Evolutionary conservation across 2,113 vertebrate species (phyloP).

Genomic region (Sturnira hondurensis): DNA sequence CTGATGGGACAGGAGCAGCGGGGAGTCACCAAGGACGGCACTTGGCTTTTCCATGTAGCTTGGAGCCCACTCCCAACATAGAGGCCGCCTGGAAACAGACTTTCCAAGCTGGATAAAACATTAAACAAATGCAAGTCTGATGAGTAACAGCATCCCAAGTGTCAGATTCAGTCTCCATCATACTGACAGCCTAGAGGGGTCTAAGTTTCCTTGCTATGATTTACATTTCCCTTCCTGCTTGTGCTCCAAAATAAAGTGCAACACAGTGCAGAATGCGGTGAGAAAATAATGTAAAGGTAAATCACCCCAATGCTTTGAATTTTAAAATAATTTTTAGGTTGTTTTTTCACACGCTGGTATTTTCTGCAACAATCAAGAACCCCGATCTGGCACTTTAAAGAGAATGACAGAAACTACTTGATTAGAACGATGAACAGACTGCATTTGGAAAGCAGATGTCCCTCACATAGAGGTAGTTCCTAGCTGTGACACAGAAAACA

Average conservation of each 20-base stretch:
- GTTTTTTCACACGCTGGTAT: not conserved
- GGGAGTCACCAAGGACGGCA: not conserved
- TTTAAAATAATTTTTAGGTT: not conserved
- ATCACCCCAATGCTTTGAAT: not conserved
- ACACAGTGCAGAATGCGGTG: not conserved
- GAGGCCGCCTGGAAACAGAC: not conserved
- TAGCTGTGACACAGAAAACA: not conserved
- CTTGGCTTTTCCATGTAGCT: not conserved
- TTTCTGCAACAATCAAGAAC: not conserved
- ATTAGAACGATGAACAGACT: not conserved
- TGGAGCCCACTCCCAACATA: not conserved
- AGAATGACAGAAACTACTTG: not conserved
- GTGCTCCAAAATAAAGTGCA: not conserved
- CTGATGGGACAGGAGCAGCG: not conserved
- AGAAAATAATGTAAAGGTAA: not conserved
- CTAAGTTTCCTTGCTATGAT: not conserved
- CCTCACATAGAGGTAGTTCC: not conserved
- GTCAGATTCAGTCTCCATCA: not conserved
- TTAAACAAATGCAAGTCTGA: not conserved
- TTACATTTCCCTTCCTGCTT: not conserved
- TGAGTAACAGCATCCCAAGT: not conserved
- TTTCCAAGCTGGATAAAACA: not conserved
- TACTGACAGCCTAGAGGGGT: rapidly evolving
- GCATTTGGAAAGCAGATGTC: not conserved
- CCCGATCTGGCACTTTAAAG: not conserved